Evolutionary conservation across 2,113 vertebrate species (phyloP).

Genomic region (Heloderma charlesbogerti): DNA sequence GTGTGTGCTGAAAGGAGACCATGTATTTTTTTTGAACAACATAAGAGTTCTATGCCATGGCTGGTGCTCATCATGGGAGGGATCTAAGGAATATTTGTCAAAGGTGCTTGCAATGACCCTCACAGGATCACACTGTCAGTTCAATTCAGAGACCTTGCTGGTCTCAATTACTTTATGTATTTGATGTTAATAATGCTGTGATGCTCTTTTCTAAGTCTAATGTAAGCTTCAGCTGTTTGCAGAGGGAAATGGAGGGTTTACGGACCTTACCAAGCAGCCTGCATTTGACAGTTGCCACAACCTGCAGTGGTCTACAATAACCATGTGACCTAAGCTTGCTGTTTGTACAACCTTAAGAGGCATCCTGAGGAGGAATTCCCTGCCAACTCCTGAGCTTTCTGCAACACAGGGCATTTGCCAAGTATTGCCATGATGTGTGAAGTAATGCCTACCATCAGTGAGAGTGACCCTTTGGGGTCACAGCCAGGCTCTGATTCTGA

Average conservation of each 20-base stretch:
- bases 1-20: fast-evolving
- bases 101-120: slow-evolving; percentile 1
- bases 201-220: slow-evolving; percentile 1
- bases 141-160: fast-evolving
- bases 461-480: slow-evolving; percentile 92
- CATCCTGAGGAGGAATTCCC: fast-evolving
- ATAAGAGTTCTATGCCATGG: background rate
- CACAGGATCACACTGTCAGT: fast-evolving
- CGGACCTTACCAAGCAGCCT: background rate
- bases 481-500: slow-evolving; percentile 87
- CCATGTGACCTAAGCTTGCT: slow-evolving; percentile 43
- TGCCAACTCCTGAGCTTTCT: slow-evolving; percentile 7
- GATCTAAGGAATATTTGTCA: background rate
- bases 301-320: fast-evolving
- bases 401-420: slow-evolving; percentile 9
- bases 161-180: background rate
- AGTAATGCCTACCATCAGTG: slow-evolving; percentile 98
- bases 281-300: background rate
- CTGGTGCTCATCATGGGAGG: background rate
- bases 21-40: slow-evolving; percentile 9
- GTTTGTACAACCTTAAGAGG: background rate
- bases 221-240: slow-evolving; percentile 9
- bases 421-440: slow-evolving; percentile 91
- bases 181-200: fast-evolving
- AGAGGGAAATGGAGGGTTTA: slow-evolving; percentile 40